These are phyloP conservation scores for Beris morrisii DNA, from an alignment of 2,888 invertebrate genomes.

Conservation along the genomic window DNA sequence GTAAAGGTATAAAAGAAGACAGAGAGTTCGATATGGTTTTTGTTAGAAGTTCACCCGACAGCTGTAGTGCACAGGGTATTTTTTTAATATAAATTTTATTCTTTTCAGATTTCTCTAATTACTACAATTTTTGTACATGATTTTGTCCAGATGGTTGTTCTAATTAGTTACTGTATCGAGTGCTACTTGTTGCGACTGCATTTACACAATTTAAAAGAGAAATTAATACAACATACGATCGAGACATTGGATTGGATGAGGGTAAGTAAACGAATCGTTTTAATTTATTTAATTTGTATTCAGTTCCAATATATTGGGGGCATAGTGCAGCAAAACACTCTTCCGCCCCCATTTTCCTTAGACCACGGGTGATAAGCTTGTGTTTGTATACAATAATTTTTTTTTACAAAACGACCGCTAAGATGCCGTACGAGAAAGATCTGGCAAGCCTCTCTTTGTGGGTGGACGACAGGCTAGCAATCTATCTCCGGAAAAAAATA, in stretches of 20 bases:
- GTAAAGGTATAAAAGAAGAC: constrained; percentile 30
- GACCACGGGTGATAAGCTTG: too few relatives aligned
- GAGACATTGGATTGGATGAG: constrained; percentile 78
- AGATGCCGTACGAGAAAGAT: too few relatives aligned
- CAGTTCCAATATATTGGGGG: too few relatives aligned
- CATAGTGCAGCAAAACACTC: too few relatives aligned
- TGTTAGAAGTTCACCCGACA: not conserved
- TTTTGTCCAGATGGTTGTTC: constrained; percentile 78
- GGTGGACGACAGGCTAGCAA: too few relatives aligned
- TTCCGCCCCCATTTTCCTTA: too few relatives aligned
- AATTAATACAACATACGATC: constrained; percentile 72
- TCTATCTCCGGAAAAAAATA: too few relatives aligned
- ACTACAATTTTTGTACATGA: constrained; percentile 75
- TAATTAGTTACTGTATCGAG: constrained; percentile 81
- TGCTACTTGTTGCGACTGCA: constrained; percentile 76
- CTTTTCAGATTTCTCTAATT: constrained; percentile 64
- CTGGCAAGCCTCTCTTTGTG: too few relatives aligned
- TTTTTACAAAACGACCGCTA: too few relatives aligned
- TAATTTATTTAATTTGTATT: too few relatives aligned
- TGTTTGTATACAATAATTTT: too few relatives aligned
- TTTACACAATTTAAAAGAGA: constrained; percentile 70
- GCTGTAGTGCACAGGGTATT: too few relatives aligned
- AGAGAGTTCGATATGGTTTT: not conserved
- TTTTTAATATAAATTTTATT: constrained; percentile 14
- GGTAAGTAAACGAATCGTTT: constrained; percentile 55